Conservation (phyloP, 2,113 vertebrate species). For the Turdus rufiventris region DNA sequence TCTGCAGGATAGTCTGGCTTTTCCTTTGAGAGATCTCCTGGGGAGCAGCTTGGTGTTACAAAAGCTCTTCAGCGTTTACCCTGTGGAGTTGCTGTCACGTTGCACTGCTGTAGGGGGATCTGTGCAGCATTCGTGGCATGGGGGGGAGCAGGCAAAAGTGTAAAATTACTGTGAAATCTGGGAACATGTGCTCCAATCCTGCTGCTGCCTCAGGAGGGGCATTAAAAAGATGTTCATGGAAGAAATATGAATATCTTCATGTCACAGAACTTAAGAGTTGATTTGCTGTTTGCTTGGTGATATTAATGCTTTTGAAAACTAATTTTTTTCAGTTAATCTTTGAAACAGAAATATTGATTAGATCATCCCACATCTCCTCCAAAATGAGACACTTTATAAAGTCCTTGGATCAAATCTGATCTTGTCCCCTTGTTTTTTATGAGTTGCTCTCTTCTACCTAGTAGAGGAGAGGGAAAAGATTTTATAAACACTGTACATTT, state of each 20-base stretch:
- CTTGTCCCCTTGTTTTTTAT: background rate
- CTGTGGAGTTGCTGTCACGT: background rate
- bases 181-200: background rate
- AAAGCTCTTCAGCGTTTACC: background rate
- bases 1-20: background rate
- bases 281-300: background rate
- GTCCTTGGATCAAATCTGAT: background rate
- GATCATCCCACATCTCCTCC: background rate
- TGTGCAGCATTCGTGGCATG: background rate
- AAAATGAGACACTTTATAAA: background rate
- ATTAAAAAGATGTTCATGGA: background rate
- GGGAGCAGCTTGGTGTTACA: background rate
- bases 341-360: background rate
- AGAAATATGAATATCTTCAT: background rate
- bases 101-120: background rate
- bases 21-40: background rate
- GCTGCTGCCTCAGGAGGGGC: background rate
- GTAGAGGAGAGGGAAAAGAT: background rate
- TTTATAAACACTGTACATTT: background rate
- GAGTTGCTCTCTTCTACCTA: background rate
- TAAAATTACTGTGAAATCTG: background rate
- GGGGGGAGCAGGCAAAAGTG: background rate
- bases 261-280: background rate
- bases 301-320: background rate
- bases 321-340: background rate